phyloP scores from a whole-genome alignment of 2,888 invertebrate genomes.

The Notodromas monacha region DNA sequence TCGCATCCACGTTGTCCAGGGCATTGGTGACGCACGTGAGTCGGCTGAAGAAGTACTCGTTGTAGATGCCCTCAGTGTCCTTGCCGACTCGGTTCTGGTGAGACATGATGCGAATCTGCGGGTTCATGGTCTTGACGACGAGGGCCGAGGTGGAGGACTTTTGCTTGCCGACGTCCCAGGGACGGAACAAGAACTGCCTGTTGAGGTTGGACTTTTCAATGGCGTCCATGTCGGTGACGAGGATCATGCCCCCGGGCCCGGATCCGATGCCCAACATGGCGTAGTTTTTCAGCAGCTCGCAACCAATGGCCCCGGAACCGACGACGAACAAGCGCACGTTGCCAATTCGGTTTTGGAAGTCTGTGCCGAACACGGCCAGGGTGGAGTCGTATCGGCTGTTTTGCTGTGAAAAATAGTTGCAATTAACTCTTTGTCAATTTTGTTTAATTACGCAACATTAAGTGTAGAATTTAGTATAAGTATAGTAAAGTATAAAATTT shows the following conservation, averaged over 20 bases:
- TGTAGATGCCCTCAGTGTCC: constrained; percentile 14
- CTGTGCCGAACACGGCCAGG: constrained; percentile 13
- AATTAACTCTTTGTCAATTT: no score
- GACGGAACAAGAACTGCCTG: constrained; percentile 17
- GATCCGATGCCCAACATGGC: constrained; percentile 15
- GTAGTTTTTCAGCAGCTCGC: constrained; percentile 17
- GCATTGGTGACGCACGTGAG: constrained; percentile 16
- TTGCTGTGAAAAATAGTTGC: no score
- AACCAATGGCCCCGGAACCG: constrained; percentile 18
- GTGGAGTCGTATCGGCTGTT: constrained; percentile 15
- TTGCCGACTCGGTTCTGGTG: constrained; percentile 15
- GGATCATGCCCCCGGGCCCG: constrained; percentile 11
- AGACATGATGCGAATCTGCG: constrained; percentile 15
- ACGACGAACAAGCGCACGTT: constrained; percentile 12
- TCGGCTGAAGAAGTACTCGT: constrained; percentile 14
- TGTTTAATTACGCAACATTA: no score
- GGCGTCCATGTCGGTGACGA: constrained; percentile 17
- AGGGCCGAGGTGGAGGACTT: constrained; percentile 16
- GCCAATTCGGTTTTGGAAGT: constrained; percentile 9
- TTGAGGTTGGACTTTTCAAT: constrained; percentile 18
- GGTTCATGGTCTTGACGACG: constrained; percentile 15
- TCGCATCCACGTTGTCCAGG: constrained; percentile 16
- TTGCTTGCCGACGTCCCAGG: constrained; percentile 15
- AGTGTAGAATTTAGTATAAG: no score
- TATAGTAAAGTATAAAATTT: no score